A percentile compares a stretch with the other conserved stretches of the same genome.
Conservation (phyloP, 2,797 vertebrate species). For the Ctenosaura bakeri region DNA sequence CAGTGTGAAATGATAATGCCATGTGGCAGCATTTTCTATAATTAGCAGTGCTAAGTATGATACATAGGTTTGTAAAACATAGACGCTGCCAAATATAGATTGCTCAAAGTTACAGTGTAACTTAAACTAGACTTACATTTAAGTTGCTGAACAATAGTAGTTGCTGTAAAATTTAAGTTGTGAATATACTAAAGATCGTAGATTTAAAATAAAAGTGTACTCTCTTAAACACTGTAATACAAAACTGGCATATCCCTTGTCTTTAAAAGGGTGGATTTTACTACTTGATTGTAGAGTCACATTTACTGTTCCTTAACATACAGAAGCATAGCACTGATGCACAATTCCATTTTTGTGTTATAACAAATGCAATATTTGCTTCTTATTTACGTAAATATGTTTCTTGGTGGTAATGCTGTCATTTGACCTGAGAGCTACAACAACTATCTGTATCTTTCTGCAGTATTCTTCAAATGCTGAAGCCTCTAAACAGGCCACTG, state of each 20-base stretch:
- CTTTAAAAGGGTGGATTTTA: neutral
- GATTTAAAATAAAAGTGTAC: neutral
- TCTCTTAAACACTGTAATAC: neutral
- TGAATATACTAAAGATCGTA: neutral
- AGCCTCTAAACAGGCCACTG: neutral
- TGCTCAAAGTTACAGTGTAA: conserved; percentile 57
- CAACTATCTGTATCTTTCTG: neutral
- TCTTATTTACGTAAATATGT: neutral
- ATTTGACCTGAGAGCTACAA: neutral
- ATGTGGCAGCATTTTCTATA: conserved; percentile 62
- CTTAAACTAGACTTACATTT: conserved; percentile 55
- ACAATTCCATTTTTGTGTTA: neutral
- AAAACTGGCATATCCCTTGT: neutral
- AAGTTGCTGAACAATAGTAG: conserved; percentile 49
- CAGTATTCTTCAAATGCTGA: neutral
- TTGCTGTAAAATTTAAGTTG: conserved; percentile 45
- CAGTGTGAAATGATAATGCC: conserved; percentile 36
- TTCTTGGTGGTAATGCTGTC: neutral
- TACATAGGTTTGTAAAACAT: conserved; percentile 64
- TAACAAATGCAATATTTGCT: neutral
- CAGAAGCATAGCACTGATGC: neutral
- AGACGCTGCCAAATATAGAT: conserved; percentile 65
- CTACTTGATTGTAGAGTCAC: neutral
- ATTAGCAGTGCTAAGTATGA: conserved; percentile 64
- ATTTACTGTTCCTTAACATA: neutral